Conservation (phyloP, 2,888 invertebrate species). For the Nomada hirtipes region DNA sequence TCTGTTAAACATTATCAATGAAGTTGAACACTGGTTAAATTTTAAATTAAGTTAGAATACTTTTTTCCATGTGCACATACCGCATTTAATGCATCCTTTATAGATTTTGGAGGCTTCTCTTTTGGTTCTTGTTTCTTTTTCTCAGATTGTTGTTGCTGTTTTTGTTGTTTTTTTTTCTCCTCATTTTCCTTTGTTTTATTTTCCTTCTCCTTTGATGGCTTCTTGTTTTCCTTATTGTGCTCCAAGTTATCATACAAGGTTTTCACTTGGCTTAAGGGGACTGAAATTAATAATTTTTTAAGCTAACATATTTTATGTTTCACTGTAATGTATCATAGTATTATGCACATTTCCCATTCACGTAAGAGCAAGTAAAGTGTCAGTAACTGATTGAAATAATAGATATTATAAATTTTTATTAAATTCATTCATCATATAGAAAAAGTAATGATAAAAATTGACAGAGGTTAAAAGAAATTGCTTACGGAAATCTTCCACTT, state of each 20-base stretch:
- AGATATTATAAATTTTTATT: not conserved
- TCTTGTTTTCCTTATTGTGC: slow-evolving; percentile 87
- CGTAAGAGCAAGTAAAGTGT: not conserved
- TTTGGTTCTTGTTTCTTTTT: slow-evolving; percentile 86
- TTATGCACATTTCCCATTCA: not conserved
- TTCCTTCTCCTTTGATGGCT: slow-evolving; percentile 82
- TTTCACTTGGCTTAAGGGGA: slow-evolving; percentile 89
- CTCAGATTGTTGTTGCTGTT: slow-evolving; percentile 82
- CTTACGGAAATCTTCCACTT: slow-evolving; percentile 92
- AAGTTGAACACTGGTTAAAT: not conserved
- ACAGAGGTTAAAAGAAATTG: slow-evolving; percentile 69
- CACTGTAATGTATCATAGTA: not conserved
- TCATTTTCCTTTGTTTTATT: slow-evolving; percentile 84
- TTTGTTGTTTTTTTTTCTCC: slow-evolving; percentile 84
- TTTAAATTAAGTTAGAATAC: not conserved
- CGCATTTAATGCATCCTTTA: slow-evolving; percentile 87
- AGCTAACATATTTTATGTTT: slow-evolving; percentile 19
- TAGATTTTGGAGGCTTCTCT: slow-evolving; percentile 88
- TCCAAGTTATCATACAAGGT: slow-evolving; percentile 88
- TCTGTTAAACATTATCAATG: slow-evolving; percentile 83
- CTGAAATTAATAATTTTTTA: slow-evolving; percentile 82
- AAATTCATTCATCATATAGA: not conserved
- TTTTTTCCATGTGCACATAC: slow-evolving; percentile 82
- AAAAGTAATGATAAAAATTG: slow-evolving; percentile 9
- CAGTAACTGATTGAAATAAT: not conserved